A percentile compares a stretch with the other conserved stretches of the same genome.
Evolutionary conservation across 2,797 vertebrate species (phyloP).

Genomic region (Pangasius djambal): DNA sequence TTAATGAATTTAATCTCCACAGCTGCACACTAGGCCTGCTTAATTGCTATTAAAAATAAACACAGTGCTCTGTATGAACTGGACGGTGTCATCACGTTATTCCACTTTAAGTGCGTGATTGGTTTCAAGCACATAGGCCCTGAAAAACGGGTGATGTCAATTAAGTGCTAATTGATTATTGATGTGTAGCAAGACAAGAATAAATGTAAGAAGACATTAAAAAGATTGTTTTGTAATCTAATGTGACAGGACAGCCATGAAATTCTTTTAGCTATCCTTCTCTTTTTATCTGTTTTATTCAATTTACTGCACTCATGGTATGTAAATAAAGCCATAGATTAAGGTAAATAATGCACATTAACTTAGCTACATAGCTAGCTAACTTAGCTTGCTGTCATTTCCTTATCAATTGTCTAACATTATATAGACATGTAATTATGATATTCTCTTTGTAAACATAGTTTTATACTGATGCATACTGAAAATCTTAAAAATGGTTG

Average conservation of each 20-base stretch:
- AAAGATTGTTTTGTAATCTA: background rate
- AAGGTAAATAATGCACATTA: background rate
- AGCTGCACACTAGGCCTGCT: slow-evolving; percentile 59
- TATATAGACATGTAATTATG: background rate
- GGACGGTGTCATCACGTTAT: slow-evolving; percentile 41
- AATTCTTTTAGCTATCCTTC: background rate
- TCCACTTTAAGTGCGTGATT: background rate
- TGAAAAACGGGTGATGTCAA: background rate
- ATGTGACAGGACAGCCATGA: background rate
- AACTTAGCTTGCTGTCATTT: background rate
- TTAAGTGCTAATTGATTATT: background rate
- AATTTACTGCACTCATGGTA: background rate
- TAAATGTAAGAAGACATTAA: background rate
- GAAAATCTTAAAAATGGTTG: background rate
- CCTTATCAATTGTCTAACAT: background rate
- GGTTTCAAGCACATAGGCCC: background rate
- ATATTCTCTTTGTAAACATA: background rate
- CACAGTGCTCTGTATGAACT: slow-evolving; percentile 39
- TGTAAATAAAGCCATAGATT: background rate
- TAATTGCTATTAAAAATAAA: slow-evolving; percentile 65
- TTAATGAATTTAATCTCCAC: slow-evolving; percentile 73
- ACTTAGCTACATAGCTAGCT: background rate
- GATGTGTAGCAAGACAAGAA: background rate
- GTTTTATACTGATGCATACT: background rate
- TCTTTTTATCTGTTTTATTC: background rate